Evolutionary conservation across 1,140 invertebrate species (phyloP), one percentile per base, ranked within the genome.

Genomic region (Diabrotica virgifera): DNA sequence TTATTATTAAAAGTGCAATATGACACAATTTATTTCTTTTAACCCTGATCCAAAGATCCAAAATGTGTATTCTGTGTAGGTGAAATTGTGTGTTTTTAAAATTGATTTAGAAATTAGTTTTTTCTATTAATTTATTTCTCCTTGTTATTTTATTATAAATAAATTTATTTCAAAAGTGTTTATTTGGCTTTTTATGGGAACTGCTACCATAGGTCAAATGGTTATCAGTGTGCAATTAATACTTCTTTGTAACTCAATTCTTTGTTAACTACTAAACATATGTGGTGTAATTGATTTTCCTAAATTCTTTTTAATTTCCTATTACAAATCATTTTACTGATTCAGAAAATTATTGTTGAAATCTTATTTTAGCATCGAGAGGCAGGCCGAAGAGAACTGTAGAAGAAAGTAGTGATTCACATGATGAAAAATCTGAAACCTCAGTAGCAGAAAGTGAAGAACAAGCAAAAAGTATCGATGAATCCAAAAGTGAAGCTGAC

Each of bases 391-490:
- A 66, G 35, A 65, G 65, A 58, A 36, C 24, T 9, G 52, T 36
- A 24, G 66, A 70, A 57, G 65, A 70, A 62, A 65, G 51, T 55
- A 60, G 58, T 46, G 65, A 67, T 59, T 64, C 59, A 11, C 65
- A 65, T 46, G 65, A 69, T 64, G 68, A 70, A 61, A 65, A 74
- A 54, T 62, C 67, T 51, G 70, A 72, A 64, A 68, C 72, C 40
- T 13, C 62, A 13, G 24, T 59, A 50, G 66, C 64, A 14, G 66
- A 75, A 13, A 65, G 57, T 46, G 72, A 74, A 12, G 68, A 65
- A n/a, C 52, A 70, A 57, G 40, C 60, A 10, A 70, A 74, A 66
- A 67, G 24, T 57, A 67, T 72, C 52, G 71, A 74, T 57, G 64
- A 71, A 11, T 64, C 55, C 13, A 71, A 72, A 57, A 72, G 67